Conservation (phyloP, 2,888 invertebrate genomes). For the Diabrotica balteata region DNA sequence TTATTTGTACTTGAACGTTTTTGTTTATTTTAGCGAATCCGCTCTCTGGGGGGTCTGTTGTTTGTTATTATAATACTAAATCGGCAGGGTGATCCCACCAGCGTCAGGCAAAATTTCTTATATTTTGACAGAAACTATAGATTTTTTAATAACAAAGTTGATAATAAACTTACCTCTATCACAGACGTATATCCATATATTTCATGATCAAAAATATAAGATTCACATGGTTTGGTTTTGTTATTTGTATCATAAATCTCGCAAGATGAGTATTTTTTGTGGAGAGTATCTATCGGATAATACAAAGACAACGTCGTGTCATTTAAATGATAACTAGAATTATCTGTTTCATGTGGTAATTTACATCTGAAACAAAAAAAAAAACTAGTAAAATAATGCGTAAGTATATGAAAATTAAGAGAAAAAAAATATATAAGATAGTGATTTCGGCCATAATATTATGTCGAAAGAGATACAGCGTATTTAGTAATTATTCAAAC, state of each 20-base stretch:
- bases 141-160: constrained; percentile 9
- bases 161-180: constrained; percentile 64
- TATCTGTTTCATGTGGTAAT: constrained; percentile 65
- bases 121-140: too few relatives aligned
- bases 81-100: too few relatives aligned
- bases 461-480: too few relatives aligned
- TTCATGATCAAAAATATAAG: constrained; percentile 68
- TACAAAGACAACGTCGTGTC: constrained; percentile 60
- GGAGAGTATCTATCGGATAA: constrained; percentile 64
- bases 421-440: too few relatives aligned
- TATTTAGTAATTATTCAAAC: too few relatives aligned
- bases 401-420: too few relatives aligned
- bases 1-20: too few relatives aligned
- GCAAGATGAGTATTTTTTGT: constrained; percentile 64
- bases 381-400: not conserved
- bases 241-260: constrained; percentile 59
- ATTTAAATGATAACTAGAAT: constrained; percentile 63
- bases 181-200: constrained; percentile 70
- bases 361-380: constrained; percentile 63
- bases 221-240: constrained; percentile 61
- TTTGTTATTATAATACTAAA: too few relatives aligned
- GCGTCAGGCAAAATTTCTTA: too few relatives aligned
- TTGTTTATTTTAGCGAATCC: too few relatives aligned
- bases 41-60: too few relatives aligned
- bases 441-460: too few relatives aligned